Percentiles rank a stretch among this genome's conserved stretches.
Evolutionary conservation across 1,140 invertebrate species (phyloP).

Genomic region (Drosophila ambigua): DNA sequence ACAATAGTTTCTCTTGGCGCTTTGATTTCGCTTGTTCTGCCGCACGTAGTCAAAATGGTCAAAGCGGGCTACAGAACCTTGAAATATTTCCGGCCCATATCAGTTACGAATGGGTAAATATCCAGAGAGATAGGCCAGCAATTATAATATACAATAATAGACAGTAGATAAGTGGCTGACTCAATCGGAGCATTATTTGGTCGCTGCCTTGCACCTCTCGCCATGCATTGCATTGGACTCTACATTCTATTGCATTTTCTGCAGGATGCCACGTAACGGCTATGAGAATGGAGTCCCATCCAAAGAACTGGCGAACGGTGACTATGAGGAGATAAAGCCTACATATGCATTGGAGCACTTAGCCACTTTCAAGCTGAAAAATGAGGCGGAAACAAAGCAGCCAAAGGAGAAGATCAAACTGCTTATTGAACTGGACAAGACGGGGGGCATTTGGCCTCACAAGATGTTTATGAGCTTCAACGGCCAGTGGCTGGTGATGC

Average conservation of each 20-base stretch:
- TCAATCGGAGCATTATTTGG: too few relatives aligned
- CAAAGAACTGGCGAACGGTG: constrained; percentile 31
- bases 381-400: constrained; percentile 64
- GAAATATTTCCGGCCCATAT: constrained; percentile 60
- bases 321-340: constrained; percentile 64
- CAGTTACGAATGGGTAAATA: constrained; percentile 64
- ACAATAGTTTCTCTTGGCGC: constrained; percentile 30
- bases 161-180: not conserved
- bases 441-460: constrained; percentile 75
- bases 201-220: not conserved
- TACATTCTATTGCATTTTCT: not conserved
- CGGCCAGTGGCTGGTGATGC: constrained; percentile 79
- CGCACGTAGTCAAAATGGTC: constrained; percentile 45
- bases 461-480: constrained; percentile 82
- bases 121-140: constrained; percentile 13
- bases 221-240: too few relatives aligned
- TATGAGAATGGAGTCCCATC: constrained; percentile 65
- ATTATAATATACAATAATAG: not conserved
- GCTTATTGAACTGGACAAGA: constrained; percentile 73
- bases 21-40: constrained; percentile 9
- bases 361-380: constrained; percentile 78
- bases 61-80: constrained; percentile 62
- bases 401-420: constrained; percentile 80
- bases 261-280: constrained; percentile 72
- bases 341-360: constrained; percentile 78